Evolutionary conservation across 2,113 vertebrate genomes (phyloP), one percentile per base, ranked within the genome.

Genomic region (Vulpes ferrilata): DNA sequence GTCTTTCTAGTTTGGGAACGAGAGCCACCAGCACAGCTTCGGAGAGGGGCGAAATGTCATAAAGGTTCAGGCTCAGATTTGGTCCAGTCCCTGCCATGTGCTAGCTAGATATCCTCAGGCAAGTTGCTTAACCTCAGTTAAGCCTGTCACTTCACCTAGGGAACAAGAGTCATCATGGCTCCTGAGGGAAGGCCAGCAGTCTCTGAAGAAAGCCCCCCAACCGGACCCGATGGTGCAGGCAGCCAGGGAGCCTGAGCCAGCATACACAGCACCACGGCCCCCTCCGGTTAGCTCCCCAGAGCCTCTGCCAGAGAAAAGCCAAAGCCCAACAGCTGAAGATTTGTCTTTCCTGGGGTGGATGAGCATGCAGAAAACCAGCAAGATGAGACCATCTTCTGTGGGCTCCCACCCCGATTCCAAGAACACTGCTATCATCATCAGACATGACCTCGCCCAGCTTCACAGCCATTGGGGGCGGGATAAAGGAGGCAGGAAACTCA

Each of bases 241-340:
- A 22, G 11, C 1, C 0, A 2, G 48, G 25, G 43, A 83, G 35
- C 5, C 23, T 0, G 0, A 35, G 22, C 17, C 13, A 3, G 25
- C 32, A 2, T 1, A 5, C 35, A 16, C 0, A 0, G 11, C 7
- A 19, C n/a, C 0, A 51, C 8, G 23, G 32, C 17, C 35, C 5
- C 43, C 65, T 2, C 5, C 0, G 59, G 15, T 4, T 57, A 5
- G 51, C 20, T 38, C 48, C 48, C 57, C 57, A 23, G 60, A 71
- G 30, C 23, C 27, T 38, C 30, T 38, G 22, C 16, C 38, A n/a
- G n/a, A 27, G 20, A 76, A 32, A 64, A 30, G 10, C 10, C 25
- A 30, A 64, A 3, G 43, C 51, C 20, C 27, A 8, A 25, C 57
- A 23, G 15, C 9, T 7, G 30, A 30, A 23, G 7, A 4, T 73